Conservation (phyloP, 2,888 invertebrate genomes). For the Cryptosula pallasiana region DNA sequence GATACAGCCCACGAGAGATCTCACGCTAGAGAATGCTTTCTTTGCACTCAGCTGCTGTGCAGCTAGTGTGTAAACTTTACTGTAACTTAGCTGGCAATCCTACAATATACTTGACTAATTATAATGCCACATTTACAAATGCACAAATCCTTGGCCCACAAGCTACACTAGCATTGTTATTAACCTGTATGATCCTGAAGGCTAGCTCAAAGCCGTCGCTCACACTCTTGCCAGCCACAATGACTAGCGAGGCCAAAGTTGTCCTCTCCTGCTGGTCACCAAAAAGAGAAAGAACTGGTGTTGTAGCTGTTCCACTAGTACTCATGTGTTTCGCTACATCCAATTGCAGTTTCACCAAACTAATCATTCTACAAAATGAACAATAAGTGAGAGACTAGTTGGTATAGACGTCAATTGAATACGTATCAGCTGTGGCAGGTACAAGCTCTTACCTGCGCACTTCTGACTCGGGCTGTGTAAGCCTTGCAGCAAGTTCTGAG, state of each 20-base stretch:
- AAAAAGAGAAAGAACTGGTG: constrained; percentile 28
- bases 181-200: constrained; percentile 46
- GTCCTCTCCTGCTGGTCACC: constrained; percentile 27
- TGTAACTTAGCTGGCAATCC: constrained; percentile 43
- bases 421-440: neutral
- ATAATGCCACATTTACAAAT: too few species aligned
- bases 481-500: constrained; percentile 50
- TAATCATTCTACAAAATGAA: constrained; percentile 63
- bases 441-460: constrained; percentile 37
- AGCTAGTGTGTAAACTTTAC: constrained; percentile 39
- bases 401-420: too few species aligned
- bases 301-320: neutral
- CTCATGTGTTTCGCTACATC: constrained; percentile 64
- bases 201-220: constrained; percentile 45
- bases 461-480: constrained; percentile 40
- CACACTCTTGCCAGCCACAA: constrained; percentile 45
- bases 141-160: too few species aligned
- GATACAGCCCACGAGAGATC: constrained; percentile 39
- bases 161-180: neutral
- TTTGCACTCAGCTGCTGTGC: constrained; percentile 41
- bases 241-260: constrained; percentile 31
- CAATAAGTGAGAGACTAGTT: too few species aligned
- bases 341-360: constrained; percentile 73
- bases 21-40: constrained; percentile 36
- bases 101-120: too few species aligned